Evolutionary conservation across 2,797 vertebrate genomes (phyloP).

Genomic region (Rhinogobio ventralis): DNA sequence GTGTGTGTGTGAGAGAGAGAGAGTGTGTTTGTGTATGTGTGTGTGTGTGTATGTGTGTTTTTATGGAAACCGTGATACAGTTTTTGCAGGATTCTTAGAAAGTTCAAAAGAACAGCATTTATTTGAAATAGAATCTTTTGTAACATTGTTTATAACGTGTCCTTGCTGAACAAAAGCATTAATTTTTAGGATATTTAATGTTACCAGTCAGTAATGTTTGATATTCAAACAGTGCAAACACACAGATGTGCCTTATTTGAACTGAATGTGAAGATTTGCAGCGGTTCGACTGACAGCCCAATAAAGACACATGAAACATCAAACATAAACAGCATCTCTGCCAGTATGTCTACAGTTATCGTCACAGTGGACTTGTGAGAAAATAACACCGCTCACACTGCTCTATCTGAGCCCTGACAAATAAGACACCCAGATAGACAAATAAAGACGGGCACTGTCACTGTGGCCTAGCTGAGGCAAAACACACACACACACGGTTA

Average conservation of each 20-base stretch:
- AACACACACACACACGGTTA: conserved; percentile 46
- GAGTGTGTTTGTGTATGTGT: no score
- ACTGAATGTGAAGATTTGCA: background rate
- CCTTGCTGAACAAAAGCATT: no score
- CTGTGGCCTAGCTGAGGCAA: conserved; percentile 52
- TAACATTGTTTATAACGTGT: no score
- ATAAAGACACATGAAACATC: background rate
- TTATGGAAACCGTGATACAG: no score
- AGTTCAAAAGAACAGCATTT: no score
- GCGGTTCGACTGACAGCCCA: background rate
- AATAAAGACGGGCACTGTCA: conserved; percentile 69
- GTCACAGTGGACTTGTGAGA: conserved; percentile 51
- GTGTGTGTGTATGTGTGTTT: no score
- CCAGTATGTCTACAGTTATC: conserved; percentile 64
- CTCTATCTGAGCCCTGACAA: conserved; percentile 71
- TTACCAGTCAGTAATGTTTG: no score
- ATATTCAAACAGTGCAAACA: background rate
- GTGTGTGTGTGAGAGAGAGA: no score
- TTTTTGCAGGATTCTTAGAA: no score
- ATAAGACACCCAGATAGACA: conserved; percentile 71
- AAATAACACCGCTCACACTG: conserved; percentile 55
- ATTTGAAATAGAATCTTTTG: no score
- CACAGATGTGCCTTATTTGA: background rate
- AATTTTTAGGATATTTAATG: no score
- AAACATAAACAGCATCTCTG: conserved; percentile 42